phyloP scores from a whole-genome alignment of 2,888 invertebrate genomes.

The Meandrusa payeni region DNA sequence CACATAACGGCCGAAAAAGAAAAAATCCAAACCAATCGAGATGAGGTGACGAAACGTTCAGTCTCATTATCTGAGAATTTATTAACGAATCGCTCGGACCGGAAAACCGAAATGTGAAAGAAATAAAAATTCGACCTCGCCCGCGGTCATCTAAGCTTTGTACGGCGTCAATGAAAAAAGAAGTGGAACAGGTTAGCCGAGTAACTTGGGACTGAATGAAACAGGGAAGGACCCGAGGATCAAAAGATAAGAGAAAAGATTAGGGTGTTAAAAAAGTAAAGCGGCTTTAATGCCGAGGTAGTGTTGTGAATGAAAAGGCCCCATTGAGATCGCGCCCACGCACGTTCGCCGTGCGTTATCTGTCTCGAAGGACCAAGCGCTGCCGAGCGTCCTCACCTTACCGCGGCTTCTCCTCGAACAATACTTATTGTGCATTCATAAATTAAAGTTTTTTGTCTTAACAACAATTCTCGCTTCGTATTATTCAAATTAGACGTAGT shows the following conservation, averaged over 20 bases:
- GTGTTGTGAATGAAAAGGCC: constrained; percentile 78
- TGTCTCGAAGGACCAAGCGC: constrained; percentile 36
- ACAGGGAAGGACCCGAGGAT: constrained; percentile 74
- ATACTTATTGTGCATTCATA: constrained; percentile 51
- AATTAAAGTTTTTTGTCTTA: constrained; percentile 48
- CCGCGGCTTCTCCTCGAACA: constrained; percentile 40
- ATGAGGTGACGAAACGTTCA: constrained; percentile 81
- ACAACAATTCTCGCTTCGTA: constrained; percentile 45
- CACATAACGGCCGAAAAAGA: constrained; percentile 72
- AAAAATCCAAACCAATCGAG: constrained; percentile 76
- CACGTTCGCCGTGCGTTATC: constrained; percentile 51
- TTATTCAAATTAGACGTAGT: constrained; percentile 54
- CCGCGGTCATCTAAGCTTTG: constrained; percentile 77
- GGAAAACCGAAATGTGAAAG: constrained; percentile 80
- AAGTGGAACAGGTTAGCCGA: constrained; percentile 73
- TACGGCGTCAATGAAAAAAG: constrained; percentile 79
- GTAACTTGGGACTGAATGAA: constrained; percentile 76
- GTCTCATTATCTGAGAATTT: constrained; percentile 81
- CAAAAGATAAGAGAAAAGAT: constrained; percentile 77
- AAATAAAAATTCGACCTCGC: constrained; percentile 80
- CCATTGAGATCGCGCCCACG: constrained; percentile 77
- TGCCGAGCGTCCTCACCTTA: constrained; percentile 36
- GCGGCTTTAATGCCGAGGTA: constrained; percentile 73
- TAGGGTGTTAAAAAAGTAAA: constrained; percentile 72
- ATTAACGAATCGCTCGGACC: constrained; percentile 79